phyloP scores from a whole-genome alignment of 2,888 invertebrate genomes.

The Bibio marci region DNA sequence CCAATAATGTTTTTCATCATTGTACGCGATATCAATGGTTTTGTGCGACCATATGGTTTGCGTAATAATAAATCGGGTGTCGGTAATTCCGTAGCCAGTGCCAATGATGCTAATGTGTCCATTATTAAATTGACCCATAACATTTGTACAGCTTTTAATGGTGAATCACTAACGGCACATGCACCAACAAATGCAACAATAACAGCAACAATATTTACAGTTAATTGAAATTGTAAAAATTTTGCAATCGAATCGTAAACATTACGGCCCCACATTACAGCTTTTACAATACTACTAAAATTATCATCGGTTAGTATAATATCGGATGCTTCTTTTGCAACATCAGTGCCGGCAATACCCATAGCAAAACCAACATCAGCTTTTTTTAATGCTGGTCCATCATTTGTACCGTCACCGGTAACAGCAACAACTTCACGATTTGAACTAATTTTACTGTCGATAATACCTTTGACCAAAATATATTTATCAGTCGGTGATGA shows the following conservation, averaged over 20 bases:
- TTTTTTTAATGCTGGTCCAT: slow-evolving; percentile 94
- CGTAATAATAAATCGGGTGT: slow-evolving; percentile 81
- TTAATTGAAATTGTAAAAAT: slow-evolving; percentile 97
- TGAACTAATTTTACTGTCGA: slow-evolving; percentile 78
- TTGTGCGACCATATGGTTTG: slow-evolving; percentile 95
- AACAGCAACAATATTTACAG: slow-evolving; percentile 97
- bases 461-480: slow-evolving; percentile 94
- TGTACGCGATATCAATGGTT: slow-evolving; percentile 90
- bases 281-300: slow-evolving; percentile 97
- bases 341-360: slow-evolving; percentile 99
- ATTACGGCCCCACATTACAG: slow-evolving; percentile 99
- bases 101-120: slow-evolving; percentile 95
- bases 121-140: slow-evolving; percentile 98
- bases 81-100: slow-evolving; percentile 92
- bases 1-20: slow-evolving; percentile 99
- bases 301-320: slow-evolving; percentile 99
- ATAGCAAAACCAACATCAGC: slow-evolving; percentile 99
- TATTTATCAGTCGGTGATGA: slow-evolving; percentile 98
- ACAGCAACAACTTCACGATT: slow-evolving; percentile 96
- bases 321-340: slow-evolving; percentile 98
- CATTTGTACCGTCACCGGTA: slow-evolving; percentile 96
- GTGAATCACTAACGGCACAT: slow-evolving; percentile 94
- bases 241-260: slow-evolving; percentile 99
- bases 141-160: slow-evolving; percentile 98
- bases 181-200: slow-evolving; percentile 98